phyloP scores from a whole-genome alignment of 2,888 invertebrate species.

The Plagiodera versicolora region DNA sequence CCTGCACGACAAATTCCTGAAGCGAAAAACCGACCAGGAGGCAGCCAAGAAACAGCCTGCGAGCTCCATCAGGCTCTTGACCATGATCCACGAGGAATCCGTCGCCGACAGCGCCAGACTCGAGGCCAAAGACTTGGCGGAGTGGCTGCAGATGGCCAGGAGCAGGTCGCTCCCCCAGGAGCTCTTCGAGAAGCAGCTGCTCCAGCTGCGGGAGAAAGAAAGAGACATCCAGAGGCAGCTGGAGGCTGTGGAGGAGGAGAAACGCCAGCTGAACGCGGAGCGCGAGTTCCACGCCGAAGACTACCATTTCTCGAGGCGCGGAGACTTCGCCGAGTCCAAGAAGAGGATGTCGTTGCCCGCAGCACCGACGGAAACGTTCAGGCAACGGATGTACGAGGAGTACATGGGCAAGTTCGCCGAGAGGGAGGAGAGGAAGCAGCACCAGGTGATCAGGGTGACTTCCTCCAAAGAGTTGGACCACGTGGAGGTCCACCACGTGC shows the following conservation, averaged over 20 bases:
- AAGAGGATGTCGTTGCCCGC: constrained; percentile 47
- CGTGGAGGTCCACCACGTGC: constrained; percentile 53
- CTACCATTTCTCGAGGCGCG: constrained; percentile 54
- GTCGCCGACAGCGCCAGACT: constrained; percentile 40
- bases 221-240: constrained; percentile 69
- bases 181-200: constrained; percentile 65
- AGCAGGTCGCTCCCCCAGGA: constrained; percentile 65
- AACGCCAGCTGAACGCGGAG: constrained; percentile 48
- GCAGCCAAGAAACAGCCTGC: constrained; percentile 20
- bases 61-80: constrained; percentile 61
- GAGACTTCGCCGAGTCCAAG: constrained; percentile 53
- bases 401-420: constrained; percentile 79
- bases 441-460: constrained; percentile 80
- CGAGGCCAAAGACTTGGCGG: constrained; percentile 53
- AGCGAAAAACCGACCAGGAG: constrained; percentile 54
- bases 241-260: constrained; percentile 63
- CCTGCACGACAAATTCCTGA: constrained; percentile 70
- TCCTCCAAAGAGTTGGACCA: constrained; percentile 47
- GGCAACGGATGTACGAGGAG: constrained; percentile 83
- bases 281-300: constrained; percentile 56
- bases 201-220: constrained; percentile 69
- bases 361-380: constrained; percentile 68
- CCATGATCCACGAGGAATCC: constrained; percentile 61
- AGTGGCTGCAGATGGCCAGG: constrained; percentile 58
- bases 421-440: constrained; percentile 74